These are phyloP conservation scores for Dicrurus megarhynchus DNA, from an alignment of 2,113 vertebrate species.

Conservation along the genomic window DNA sequence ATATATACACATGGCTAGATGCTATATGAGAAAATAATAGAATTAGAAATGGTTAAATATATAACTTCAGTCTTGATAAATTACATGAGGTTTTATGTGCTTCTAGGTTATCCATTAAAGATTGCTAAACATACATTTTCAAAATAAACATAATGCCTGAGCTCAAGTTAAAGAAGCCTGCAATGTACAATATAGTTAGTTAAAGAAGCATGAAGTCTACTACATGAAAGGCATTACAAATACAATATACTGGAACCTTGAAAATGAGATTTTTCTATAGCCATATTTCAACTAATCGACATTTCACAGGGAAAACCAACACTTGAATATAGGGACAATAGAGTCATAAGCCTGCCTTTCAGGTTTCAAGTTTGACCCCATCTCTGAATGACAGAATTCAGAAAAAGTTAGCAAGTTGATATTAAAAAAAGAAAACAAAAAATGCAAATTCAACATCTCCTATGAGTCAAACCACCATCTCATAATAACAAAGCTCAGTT, in stretches of 20 bases:
- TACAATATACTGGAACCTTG: neutral
- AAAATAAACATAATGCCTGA: neutral
- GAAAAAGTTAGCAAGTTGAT: neutral
- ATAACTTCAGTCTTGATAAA: neutral
- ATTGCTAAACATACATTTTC: neutral
- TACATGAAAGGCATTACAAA: neutral
- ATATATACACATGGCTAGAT: neutral
- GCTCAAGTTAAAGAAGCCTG: neutral
- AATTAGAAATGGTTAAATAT: neutral
- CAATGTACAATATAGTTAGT: neutral
- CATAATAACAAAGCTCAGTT: neutral
- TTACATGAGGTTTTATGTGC: neutral
- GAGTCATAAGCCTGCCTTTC: neutral
- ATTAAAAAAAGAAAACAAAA: neutral
- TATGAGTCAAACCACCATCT: neutral
- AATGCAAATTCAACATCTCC: neutral
- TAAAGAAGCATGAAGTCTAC: neutral
- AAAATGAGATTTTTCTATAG: neutral
- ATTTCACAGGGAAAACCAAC: neutral
- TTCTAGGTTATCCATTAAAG: neutral
- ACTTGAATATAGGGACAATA: neutral
- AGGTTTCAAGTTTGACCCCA: neutral
- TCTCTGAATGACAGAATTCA: neutral
- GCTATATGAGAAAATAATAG: neutral
- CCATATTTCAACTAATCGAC: neutral